phyloP scores from a whole-genome alignment of 2,797 vertebrate species.

The Telmatherina bonti region DNA sequence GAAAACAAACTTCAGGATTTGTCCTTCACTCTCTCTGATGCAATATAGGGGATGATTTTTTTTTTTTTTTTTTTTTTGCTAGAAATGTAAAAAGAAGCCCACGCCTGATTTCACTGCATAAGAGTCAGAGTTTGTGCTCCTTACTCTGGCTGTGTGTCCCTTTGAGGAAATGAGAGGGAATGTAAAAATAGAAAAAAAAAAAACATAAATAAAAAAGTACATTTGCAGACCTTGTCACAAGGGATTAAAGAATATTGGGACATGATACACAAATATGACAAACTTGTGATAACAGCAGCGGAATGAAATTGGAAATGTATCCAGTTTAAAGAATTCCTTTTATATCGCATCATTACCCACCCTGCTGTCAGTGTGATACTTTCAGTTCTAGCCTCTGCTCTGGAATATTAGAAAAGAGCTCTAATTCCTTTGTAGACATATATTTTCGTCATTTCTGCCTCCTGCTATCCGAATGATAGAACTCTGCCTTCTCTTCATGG shows the following conservation, averaged over 20 bases:
- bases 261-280: constrained; percentile 74
- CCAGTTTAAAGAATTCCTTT: constrained; percentile 62
- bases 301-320: constrained; percentile 71
- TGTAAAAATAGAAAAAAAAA: constrained; percentile 14
- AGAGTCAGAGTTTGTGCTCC: constrained; percentile 51
- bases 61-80: constrained; percentile 7
- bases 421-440: constrained; percentile 25
- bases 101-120: constrained; percentile 32
- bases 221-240: constrained; percentile 67
- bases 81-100: constrained; percentile 8
- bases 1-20: constrained; percentile 23
- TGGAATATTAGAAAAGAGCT: constrained; percentile 34
- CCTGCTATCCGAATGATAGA: constrained; percentile 11
- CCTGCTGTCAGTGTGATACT: constrained; percentile 61
- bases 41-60: constrained; percentile 12
- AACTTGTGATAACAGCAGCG: constrained; percentile 70
- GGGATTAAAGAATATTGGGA: constrained; percentile 72
- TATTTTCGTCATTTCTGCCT: constrained; percentile 35
- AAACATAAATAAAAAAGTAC: constrained; percentile 43
- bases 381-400: constrained; percentile 34
- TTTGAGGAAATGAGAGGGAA: constrained; percentile 59
- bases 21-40: constrained; percentile 5
- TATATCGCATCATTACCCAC: constrained; percentile 55
- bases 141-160: constrained; percentile 39
- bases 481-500: constrained; percentile 8